Evolutionary conservation across 2,797 vertebrate genomes (phyloP), one percentile per base, ranked within the genome.

Genomic region (Apogon hyalosoma): DNA sequence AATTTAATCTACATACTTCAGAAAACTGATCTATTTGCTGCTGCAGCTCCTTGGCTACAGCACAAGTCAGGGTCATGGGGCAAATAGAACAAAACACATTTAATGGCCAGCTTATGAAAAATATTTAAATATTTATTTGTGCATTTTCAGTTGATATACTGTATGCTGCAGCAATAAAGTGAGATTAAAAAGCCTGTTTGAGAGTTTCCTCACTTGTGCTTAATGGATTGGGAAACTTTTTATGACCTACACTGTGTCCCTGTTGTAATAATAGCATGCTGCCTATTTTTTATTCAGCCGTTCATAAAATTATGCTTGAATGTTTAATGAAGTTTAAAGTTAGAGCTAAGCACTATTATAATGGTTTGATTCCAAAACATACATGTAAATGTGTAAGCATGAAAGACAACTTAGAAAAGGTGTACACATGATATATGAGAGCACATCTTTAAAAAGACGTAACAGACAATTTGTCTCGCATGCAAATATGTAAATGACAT

Each of bases 401-500:
- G 19, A 13, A 38, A 38, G 61, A 68, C 21, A 51, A 39, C 6
- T 19, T 3, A 16, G 11, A 9, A 53, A 63, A 76, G 45, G 60
- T 56, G 41, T n/a, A 31, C 4, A 15, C 10, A 58, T 81, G 69
- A 83, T 84, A 51, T 77, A 79, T 39, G 51, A 63, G 40, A 41
- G 67, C 60, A 7, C 60, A 40, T 57, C 59, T 63, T 42, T 15
- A 47, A 49, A 73, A 59, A 75, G 66, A 75, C 2, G 5, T 77
- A 67, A 79, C 73, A 40, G 77, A 84, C 80, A 63, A 83, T 86
- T 82, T 85, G 73, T 89, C 81, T 78, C 73, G 54, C 74, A 70
- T 85, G 84, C 85, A 84, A 83, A 89, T 91, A 88, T 91, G 86
- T 79, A 91, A 92, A 92, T 91, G 80, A 88, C 84, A 74, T 63